Conservation (phyloP, 2,113 vertebrate genomes). For the Neogobius melanostomus region DNA sequence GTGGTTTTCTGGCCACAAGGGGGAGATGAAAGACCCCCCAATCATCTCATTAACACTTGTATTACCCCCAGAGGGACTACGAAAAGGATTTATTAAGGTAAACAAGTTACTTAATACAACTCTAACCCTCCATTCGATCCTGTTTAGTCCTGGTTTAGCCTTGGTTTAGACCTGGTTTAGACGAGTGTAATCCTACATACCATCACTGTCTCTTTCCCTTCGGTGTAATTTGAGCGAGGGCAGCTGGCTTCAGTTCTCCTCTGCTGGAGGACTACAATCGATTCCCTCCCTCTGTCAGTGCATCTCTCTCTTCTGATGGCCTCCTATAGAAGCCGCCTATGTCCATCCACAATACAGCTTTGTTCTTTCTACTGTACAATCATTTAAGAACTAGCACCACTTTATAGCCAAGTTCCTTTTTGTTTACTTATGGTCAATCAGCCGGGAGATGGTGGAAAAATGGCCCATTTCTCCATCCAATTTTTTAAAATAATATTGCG, state of each 20-base stretch:
- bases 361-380: not conserved
- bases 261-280: conserved; percentile 45
- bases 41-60: too few relatives aligned
- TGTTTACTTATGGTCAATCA: not conserved
- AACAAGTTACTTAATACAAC: too few relatives aligned
- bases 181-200: not conserved
- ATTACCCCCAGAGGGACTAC: too few relatives aligned
- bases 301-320: conserved; percentile 21
- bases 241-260: conserved; percentile 41
- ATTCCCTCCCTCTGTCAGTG: conserved; percentile 34
- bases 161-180: not conserved
- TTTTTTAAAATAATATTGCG: too few relatives aligned
- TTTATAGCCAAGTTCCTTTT: not conserved
- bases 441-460: too few relatives aligned
- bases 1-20: too few relatives aligned
- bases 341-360: not conserved
- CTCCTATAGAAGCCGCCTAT: conserved; percentile 3
- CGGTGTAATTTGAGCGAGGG: conserved; percentile 56
- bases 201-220: conserved; percentile 25
- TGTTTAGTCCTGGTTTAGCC: not conserved
- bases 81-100: too few relatives aligned
- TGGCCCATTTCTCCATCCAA: too few relatives aligned
- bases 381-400: not conserved
- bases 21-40: too few relatives aligned
- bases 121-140: not conserved